Percentiles rank a stretch among this genome's conserved stretches.
Conservation (phyloP, 2,888 invertebrate genomes). For the Drosophila histrio region DNA sequence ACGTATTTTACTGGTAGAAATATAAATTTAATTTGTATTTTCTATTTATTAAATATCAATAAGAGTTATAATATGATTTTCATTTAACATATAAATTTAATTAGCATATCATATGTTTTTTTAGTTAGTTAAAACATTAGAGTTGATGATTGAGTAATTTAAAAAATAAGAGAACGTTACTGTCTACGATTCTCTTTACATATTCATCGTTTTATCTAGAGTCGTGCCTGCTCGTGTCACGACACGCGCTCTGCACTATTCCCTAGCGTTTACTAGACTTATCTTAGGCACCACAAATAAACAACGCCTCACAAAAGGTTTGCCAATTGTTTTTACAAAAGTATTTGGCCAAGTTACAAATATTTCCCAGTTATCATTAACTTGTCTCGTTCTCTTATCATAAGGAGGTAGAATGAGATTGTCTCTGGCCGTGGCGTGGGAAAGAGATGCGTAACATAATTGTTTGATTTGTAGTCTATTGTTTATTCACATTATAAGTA, state of each 20-base stretch:
- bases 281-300: background rate
- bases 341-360: conserved; percentile 1
- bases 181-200: too few species aligned
- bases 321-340: conserved; percentile 19
- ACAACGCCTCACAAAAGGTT: conserved; percentile 15
- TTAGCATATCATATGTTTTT: too few species aligned
- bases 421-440: conserved; percentile 14
- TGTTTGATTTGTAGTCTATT: conserved; percentile 7
- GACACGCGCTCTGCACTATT: background rate
- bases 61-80: too few species aligned
- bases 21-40: too few species aligned
- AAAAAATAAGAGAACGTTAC: too few species aligned
- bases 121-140: too few species aligned
- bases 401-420: background rate
- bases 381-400: conserved; percentile 26
- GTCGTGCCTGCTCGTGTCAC: background rate
- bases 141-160: too few species aligned
- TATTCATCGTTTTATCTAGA: too few species aligned
- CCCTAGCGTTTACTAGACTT: conserved; percentile 1
- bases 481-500: conserved; percentile 26
- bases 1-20: too few species aligned
- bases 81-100: too few species aligned
- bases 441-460: conserved; percentile 14
- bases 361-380: conserved; percentile 17
- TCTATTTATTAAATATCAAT: too few species aligned